phyloP scores from a whole-genome alignment of 2,113 vertebrate species.

The Halichoeres trimaculatus region DNA sequence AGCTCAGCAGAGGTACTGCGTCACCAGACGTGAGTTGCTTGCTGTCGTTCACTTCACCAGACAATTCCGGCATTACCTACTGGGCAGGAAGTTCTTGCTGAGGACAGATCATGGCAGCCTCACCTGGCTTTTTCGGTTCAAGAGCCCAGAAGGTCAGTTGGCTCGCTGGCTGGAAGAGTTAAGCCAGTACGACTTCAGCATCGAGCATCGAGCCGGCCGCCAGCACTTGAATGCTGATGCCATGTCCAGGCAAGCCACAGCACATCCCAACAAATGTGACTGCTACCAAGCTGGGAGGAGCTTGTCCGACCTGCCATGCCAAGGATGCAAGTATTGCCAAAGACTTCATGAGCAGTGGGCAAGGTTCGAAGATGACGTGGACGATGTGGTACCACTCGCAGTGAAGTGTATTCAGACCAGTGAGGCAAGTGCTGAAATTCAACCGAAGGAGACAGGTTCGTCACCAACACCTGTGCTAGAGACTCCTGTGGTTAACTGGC shows the following conservation, averaged over 20 bases:
- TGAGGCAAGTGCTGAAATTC: not conserved
- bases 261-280: not conserved
- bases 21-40: not conserved
- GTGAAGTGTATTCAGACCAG: no score
- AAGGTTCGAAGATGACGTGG: not conserved
- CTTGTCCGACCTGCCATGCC: not conserved
- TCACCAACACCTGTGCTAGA: not conserved
- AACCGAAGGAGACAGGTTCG: not conserved
- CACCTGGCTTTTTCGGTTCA: slow-evolving; percentile 6
- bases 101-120: not conserved
- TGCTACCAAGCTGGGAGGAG: not conserved
- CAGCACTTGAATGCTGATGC: not conserved
- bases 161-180: slow-evolving; percentile 5
- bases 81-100: not conserved
- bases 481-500: not conserved
- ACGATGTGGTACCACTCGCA: not conserved
- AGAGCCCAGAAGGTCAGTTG: not conserved
- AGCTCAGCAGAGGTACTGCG: not conserved
- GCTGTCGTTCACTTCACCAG: not conserved
- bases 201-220: not conserved
- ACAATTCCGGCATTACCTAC: not conserved
- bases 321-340: not conserved
- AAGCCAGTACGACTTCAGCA: not conserved
- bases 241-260: not conserved
- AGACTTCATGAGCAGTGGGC: slow-evolving; percentile 7